Percentiles rank a stretch among this genome's conserved stretches.
Evolutionary conservation across 2,797 vertebrate species (phyloP).

Genomic region (Eurystomus glaucurus): DNA sequence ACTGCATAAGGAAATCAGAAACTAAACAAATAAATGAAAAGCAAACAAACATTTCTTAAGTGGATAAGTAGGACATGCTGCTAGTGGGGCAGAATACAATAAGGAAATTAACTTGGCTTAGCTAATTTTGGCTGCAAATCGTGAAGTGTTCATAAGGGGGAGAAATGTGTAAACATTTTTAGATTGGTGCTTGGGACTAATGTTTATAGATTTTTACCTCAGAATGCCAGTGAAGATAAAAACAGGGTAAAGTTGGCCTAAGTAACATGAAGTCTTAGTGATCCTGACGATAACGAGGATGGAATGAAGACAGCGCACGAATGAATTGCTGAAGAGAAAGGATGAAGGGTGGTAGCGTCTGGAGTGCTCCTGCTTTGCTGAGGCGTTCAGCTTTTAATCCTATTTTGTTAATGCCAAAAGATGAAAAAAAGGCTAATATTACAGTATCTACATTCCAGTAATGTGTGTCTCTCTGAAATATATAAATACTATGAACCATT

Average conservation of each 20-base stretch:
- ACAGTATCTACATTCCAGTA: not conserved
- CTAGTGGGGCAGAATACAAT: conserved; percentile 32
- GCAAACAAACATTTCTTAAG: conserved; percentile 74
- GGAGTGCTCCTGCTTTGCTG: not conserved
- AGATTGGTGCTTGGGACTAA: not conserved
- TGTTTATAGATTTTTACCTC: conserved; percentile 32
- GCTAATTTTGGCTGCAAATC: conserved; percentile 58
- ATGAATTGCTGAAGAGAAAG: not conserved
- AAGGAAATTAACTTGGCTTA: conserved; percentile 66
- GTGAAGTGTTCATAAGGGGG: not conserved
- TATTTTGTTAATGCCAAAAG: not conserved
- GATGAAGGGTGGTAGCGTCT: not conserved
- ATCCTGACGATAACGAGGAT: conserved; percentile 38
- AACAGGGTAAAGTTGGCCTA: conserved; percentile 54
- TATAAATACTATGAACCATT: not conserved
- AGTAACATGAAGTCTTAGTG: conserved; percentile 5
- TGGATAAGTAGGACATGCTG: conserved; percentile 70
- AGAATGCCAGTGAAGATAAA: conserved; percentile 79
- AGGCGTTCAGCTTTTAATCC: conserved; percentile 4
- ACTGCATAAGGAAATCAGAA: conserved; percentile 71
- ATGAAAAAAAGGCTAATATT: not conserved
- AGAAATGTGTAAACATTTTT: conserved; percentile 55
- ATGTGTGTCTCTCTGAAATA: not conserved
- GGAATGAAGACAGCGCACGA: not conserved
- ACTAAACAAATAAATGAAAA: conserved; percentile 73